Percentiles rank a stretch among this genome's conserved stretches.
These are phyloP conservation scores for Melieria omissa DNA, from an alignment of 2,888 invertebrate genomes.

Conservation along the genomic window DNA sequence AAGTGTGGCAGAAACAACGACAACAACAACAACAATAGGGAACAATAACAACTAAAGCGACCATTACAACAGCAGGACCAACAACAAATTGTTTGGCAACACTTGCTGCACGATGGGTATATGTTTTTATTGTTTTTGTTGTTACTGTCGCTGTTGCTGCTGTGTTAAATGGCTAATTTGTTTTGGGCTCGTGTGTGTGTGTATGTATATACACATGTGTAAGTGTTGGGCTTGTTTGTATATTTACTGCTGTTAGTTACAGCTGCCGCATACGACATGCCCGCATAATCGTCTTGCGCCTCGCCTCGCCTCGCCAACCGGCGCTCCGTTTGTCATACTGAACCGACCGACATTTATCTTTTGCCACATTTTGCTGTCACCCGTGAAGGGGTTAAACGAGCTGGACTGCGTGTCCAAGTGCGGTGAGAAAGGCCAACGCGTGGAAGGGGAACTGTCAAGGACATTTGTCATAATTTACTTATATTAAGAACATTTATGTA, in stretches of 20 bases:
- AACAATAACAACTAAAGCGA: conserved; percentile 8
- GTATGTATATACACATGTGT: conserved; percentile 13
- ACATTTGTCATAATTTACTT: conserved; percentile 51
- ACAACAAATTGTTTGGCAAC: conserved; percentile 40
- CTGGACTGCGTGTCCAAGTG: too few relatives aligned
- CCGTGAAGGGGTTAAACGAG: conserved; percentile 3
- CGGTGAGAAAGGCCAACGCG: too few relatives aligned
- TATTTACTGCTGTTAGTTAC: conserved; percentile 49
- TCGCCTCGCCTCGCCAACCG: too few relatives aligned
- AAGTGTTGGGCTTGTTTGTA: conserved; percentile 25
- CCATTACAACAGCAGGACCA: conserved; percentile 12
- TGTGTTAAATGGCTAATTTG: conserved; percentile 47
- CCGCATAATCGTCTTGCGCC: neutral
- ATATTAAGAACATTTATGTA: conserved; percentile 38
- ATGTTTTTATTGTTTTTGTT: too few relatives aligned
- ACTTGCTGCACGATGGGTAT: conserved; percentile 38
- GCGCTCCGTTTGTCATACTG: too few relatives aligned
- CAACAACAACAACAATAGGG: conserved; percentile 8
- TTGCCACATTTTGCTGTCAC: conserved; percentile 38
- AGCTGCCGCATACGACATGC: conserved; percentile 38
- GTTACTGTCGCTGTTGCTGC: conserved; percentile 29
- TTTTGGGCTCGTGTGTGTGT: conserved; percentile 15
- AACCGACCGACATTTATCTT: conserved; percentile 42
- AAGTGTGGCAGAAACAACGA: neutral
- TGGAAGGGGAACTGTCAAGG: conserved; percentile 43